Evolutionary conservation across 1,140 invertebrate species (phyloP).

Genomic region (Anoplolepis gracilipes): DNA sequence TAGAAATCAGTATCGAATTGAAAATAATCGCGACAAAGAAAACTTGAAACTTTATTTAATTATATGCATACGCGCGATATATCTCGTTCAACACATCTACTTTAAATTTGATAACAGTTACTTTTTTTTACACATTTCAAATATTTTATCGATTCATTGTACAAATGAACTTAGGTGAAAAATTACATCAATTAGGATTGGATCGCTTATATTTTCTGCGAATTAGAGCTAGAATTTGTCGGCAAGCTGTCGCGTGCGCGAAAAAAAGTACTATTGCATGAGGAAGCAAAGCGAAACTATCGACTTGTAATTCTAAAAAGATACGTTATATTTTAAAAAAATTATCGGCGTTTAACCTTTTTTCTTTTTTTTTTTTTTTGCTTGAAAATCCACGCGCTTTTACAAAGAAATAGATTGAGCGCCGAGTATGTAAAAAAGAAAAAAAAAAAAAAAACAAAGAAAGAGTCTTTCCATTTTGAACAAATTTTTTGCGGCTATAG

Average conservation of each 20-base stretch:
- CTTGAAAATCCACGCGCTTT: background rate
- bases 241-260: background rate
- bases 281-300: constrained; percentile 26
- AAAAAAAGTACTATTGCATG: constrained; percentile 2
- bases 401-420: background rate
- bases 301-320: constrained; percentile 6
- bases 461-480: background rate
- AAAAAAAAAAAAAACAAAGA: too few relatives aligned
- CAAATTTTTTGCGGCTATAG: constrained; percentile 12
- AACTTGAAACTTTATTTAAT: background rate
- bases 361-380: too few relatives aligned
- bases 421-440: too few relatives aligned
- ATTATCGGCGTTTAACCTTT: background rate
- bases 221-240: background rate
- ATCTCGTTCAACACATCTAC: background rate
- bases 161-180: background rate
- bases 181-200: too few relatives aligned
- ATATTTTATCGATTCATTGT: background rate
- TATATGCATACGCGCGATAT: background rate
- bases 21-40: constrained; percentile 4
- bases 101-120: background rate
- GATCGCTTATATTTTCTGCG: background rate
- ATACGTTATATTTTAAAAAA: constrained; percentile 15
- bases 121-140: background rate
- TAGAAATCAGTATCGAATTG: too few relatives aligned